A percentile compares a stretch with the other conserved stretches of the same genome.
These are phyloP conservation scores for Chromis chromis DNA, from an alignment of 2,797 vertebrate species.

Conservation along the genomic window DNA sequence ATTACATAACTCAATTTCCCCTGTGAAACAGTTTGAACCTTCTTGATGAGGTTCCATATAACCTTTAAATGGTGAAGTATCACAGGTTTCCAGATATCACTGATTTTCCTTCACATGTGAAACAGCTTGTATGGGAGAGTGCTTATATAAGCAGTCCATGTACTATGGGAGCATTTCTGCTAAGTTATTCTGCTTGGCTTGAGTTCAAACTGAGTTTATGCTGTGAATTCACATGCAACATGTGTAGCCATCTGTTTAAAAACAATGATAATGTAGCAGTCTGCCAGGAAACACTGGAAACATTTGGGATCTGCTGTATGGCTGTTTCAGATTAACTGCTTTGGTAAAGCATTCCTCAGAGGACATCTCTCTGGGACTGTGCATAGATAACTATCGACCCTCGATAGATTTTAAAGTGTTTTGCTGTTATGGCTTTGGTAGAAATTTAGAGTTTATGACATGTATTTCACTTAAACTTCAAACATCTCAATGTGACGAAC, in stretches of 20 bases:
- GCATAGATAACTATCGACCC: constrained; percentile 10
- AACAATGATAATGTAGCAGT: constrained; percentile 2
- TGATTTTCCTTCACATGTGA: constrained; percentile 33
- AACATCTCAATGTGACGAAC: not conserved
- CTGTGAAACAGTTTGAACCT: constrained; percentile 26
- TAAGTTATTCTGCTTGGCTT: constrained; percentile 10
- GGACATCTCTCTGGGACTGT: not conserved
- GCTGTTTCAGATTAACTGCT: constrained; percentile 41
- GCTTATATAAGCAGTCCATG: constrained; percentile 40
- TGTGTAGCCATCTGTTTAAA: constrained; percentile 29
- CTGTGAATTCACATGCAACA: constrained; percentile 12
- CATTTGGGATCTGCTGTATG: not conserved
- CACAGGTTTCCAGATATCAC: constrained; percentile 29
- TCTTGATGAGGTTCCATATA: constrained; percentile 29
- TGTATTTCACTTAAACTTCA: not conserved
- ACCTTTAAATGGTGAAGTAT: constrained; percentile 22
- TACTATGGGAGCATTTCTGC: constrained; percentile 4
- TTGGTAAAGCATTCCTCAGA: constrained; percentile 12
- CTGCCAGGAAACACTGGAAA: constrained; percentile 26
- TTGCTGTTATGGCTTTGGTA: not conserved
- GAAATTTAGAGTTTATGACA: not conserved
- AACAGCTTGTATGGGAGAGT: constrained; percentile 30
- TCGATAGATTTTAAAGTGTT: not conserved
- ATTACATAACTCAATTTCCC: constrained; percentile 41
- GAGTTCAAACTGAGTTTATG: constrained; percentile 27